A percentile compares a stretch with the other conserved stretches of the same genome.
Conservation (phyloP, 2,797 vertebrate species). For the Urophycis tenuis region DNA sequence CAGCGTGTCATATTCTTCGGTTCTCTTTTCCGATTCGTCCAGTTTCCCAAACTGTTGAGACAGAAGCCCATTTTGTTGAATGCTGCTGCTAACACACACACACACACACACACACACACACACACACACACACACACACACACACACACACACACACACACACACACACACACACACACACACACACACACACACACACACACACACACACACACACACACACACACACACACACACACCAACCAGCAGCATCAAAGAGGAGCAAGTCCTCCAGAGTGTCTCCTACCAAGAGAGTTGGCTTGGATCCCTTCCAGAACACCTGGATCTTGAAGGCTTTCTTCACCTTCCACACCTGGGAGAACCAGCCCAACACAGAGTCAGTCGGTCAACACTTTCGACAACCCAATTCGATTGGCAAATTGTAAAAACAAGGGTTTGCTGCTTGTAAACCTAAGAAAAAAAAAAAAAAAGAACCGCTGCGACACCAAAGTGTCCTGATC, state of each 20-base stretch:
- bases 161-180: no score
- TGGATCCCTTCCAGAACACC: slow-evolving; percentile 79
- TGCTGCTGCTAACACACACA: no score
- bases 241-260: not conserved
- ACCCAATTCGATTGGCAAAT: not conserved
- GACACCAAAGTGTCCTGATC: not conserved
- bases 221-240: not conserved
- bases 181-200: no score
- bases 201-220: no score
- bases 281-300: slow-evolving; percentile 70
- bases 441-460: no score
- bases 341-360: slow-evolving; percentile 91
- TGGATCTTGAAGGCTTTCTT: slow-evolving; percentile 97
- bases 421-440: not conserved
- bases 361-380: not conserved
- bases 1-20: slow-evolving; percentile 91
- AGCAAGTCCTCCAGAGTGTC: not conserved
- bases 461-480: not conserved
- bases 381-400: not conserved
- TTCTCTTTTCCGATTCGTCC: slow-evolving; percentile 88
- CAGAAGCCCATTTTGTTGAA: slow-evolving; percentile 18
- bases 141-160: no score
- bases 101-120: no score
- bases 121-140: no score
- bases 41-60: slow-evolving; percentile 81